Conservation (phyloP, 1,140 invertebrate species). For the Colletes gigas region DNA sequence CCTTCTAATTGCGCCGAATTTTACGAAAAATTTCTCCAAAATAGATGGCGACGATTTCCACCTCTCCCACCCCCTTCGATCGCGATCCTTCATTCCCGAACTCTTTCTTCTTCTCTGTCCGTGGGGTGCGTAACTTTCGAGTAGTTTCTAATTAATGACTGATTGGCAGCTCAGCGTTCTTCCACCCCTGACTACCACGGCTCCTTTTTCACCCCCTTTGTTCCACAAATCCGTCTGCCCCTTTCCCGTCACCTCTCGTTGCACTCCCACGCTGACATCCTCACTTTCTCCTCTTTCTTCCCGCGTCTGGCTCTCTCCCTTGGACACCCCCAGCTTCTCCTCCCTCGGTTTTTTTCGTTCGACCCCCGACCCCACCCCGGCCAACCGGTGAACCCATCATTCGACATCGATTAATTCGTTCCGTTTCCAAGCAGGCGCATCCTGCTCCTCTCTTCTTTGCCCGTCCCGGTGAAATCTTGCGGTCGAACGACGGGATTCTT, state of each 20-base stretch:
- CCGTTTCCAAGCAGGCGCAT: slow-evolving; percentile 40
- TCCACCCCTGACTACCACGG: slow-evolving; percentile 50
- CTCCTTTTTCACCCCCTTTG: slow-evolving; percentile 58
- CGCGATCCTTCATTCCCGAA: background rate
- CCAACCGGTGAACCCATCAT: slow-evolving; percentile 63
- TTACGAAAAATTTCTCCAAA: background rate
- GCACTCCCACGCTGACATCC: slow-evolving; percentile 49
- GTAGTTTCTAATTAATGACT: slow-evolving; percentile 73
- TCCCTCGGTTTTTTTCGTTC: slow-evolving; percentile 1
- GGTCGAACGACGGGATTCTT: no score
- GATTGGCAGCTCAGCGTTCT: slow-evolving; percentile 58
- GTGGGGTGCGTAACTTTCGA: slow-evolving; percentile 61
- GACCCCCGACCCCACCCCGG: background rate
- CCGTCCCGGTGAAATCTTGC: slow-evolving; percentile 21
- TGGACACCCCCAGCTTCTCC: slow-evolving; percentile 46
- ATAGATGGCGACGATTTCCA: background rate
- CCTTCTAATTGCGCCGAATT: background rate
- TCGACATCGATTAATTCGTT: slow-evolving; percentile 70
- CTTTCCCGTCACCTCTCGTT: slow-evolving; percentile 30
- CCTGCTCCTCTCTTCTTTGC: slow-evolving; percentile 13
- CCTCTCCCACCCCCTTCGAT: no score
- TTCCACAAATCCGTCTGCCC: slow-evolving; percentile 45
- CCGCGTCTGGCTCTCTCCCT: slow-evolving; percentile 31
- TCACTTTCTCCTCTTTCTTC: slow-evolving; percentile 18
- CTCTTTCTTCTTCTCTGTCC: slow-evolving; percentile 32